These are phyloP conservation scores for Oncorhynchus clarkii DNA, from an alignment of 2,113 vertebrate species.

Conservation along the genomic window DNA sequence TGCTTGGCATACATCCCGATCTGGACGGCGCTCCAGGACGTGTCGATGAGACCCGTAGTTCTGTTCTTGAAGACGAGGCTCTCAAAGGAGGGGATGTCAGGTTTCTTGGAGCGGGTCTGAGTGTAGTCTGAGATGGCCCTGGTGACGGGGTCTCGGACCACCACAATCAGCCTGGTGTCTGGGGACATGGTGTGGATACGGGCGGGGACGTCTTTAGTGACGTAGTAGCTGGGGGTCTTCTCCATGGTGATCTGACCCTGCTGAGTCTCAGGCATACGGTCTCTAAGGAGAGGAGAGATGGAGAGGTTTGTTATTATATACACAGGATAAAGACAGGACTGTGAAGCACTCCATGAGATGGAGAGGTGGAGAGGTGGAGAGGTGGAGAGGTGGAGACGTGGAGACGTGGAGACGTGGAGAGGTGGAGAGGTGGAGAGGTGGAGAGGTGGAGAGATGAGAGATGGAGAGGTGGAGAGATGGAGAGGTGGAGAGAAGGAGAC, in stretches of 20 bases:
- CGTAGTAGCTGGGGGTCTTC: constrained; percentile 93
- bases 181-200: constrained; percentile 89
- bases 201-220: constrained; percentile 87
- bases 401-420: not conserved
- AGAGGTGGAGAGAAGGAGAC: no score
- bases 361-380: not conserved
- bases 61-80: constrained; percentile 89
- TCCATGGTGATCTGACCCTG: constrained; percentile 95
- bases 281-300: constrained; percentile 60
- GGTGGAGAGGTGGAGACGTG: no score
- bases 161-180: constrained; percentile 90
- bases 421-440: not conserved
- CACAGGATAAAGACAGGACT: not conserved
- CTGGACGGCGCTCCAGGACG: constrained; percentile 92
- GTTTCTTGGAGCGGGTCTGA: constrained; percentile 92
- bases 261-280: constrained; percentile 88
- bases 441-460: fast-evolving
- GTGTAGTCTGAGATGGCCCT: constrained; percentile 94
- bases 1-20: constrained; percentile 95
- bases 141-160: constrained; percentile 91
- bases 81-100: constrained; percentile 89
- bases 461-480: no score
- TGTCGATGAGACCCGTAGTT: constrained; percentile 85
- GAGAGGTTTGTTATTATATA: not conserved
- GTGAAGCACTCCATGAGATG: no score